Percentiles rank a stretch among this genome's conserved stretches.
Conservation (phyloP, 2,113 vertebrate species). For the Amphiprion percula region DNA sequence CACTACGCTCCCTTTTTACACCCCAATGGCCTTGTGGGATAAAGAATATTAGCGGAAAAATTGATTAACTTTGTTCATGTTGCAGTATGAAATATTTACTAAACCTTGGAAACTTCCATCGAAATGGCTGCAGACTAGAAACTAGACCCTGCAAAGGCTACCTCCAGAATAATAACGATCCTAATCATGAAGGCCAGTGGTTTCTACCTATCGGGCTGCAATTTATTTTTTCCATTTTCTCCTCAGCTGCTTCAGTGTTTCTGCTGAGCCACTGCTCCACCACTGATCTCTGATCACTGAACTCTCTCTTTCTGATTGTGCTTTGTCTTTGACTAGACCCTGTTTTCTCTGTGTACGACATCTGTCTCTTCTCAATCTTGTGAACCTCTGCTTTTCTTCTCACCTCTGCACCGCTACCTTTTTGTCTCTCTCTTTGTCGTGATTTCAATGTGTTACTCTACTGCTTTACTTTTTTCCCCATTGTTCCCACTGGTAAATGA, state of each 20-base stretch:
- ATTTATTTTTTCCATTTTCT: conserved; percentile 35
- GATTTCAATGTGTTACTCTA: conserved; percentile 38
- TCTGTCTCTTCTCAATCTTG: conserved; percentile 50
- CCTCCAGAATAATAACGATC: conserved; percentile 1
- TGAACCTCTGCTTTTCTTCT: conserved; percentile 15
- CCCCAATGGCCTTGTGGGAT: background rate
- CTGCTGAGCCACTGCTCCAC: conserved; percentile 59
- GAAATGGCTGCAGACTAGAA: conserved; percentile 15
- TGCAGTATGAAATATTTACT: conserved; percentile 16
- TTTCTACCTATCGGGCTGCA: conserved; percentile 12
- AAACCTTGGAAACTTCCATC: conserved; percentile 12
- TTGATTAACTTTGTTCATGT: conserved; percentile 1
- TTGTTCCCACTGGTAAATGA: conserved; percentile 42
- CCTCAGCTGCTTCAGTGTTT: conserved; percentile 24
- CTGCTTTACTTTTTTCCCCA: background rate
- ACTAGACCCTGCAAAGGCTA: conserved; percentile 1
- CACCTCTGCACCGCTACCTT: conserved; percentile 18
- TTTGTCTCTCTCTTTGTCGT: conserved; percentile 33
- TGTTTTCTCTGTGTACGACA: background rate
- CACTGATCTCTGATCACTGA: background rate
- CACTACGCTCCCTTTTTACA: background rate
- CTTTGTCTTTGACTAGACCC: conserved; percentile 29
- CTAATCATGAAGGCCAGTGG: background rate
- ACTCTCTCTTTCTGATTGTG: background rate
- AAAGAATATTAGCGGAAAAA: background rate